A percentile compares a stretch with the other conserved stretches of the same genome.
Evolutionary conservation across 2,888 invertebrate species (phyloP).

Genomic region (Julus scanicus): DNA sequence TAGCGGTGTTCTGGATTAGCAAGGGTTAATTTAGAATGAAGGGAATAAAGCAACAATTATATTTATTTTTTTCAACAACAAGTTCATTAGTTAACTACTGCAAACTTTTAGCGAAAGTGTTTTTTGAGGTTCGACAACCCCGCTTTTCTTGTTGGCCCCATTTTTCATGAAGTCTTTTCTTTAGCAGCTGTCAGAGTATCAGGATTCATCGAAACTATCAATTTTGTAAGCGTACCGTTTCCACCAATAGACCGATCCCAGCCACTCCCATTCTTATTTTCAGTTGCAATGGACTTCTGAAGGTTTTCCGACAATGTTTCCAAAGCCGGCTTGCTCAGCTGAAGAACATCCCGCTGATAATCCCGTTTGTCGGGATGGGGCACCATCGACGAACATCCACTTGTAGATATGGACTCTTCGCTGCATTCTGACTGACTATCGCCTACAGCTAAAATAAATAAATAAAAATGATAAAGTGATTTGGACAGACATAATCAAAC

Average conservation of each 20-base stretch:
- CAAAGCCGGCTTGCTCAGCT: conserved; percentile 21
- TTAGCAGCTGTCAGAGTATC: too few relatives aligned
- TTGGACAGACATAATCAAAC: too few relatives aligned
- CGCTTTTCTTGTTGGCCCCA: too few relatives aligned
- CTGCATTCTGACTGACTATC: conserved; percentile 58
- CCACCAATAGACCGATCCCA: not conserved
- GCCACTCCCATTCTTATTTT: not conserved
- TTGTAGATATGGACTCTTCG: conserved; percentile 57
- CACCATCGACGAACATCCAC: conserved; percentile 58
- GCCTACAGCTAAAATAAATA: conserved; percentile 30
- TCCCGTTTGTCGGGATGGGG: conserved; percentile 57
- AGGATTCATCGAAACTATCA: too few relatives aligned
- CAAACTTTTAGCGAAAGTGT: too few relatives aligned
- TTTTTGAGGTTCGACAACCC: too few relatives aligned
- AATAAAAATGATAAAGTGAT: not conserved
- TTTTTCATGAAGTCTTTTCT: too few relatives aligned
- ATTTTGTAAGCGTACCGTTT: not conserved
- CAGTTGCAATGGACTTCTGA: not conserved
- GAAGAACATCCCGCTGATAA: conserved; percentile 56
- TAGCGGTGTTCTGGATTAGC: too few relatives aligned
- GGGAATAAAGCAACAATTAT: too few relatives aligned
- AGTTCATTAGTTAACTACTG: too few relatives aligned
- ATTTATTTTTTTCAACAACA: too few relatives aligned
- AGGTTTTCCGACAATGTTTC: conserved; percentile 19
- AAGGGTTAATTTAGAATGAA: too few relatives aligned